phyloP scores from a whole-genome alignment of 2,888 invertebrate genomes.

The Exephanes ischioxanthus region DNA sequence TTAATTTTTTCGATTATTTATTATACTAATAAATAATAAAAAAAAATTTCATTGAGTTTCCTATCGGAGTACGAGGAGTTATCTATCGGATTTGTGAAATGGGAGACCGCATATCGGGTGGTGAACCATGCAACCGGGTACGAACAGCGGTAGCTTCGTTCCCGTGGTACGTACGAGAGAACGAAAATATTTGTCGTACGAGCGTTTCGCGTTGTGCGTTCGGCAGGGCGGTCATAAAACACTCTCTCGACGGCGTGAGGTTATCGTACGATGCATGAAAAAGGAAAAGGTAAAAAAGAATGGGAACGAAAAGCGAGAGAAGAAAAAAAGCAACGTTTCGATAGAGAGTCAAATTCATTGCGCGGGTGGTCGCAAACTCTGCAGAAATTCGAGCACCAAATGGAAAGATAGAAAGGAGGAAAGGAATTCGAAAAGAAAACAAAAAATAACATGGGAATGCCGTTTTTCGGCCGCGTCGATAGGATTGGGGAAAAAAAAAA shows the following conservation, averaged over 20 bases:
- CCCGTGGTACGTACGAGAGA: not conserved
- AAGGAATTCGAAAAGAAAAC: not conserved
- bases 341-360: conserved; percentile 37
- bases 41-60: not conserved
- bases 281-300: conserved; percentile 18
- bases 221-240: conserved; percentile 22
- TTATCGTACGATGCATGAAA: conserved; percentile 26
- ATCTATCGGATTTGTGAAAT: conserved; percentile 55
- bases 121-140: not conserved
- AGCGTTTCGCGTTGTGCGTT: conserved; percentile 57
- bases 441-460: not conserved
- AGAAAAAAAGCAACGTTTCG: conserved; percentile 5
- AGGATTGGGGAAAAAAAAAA: not conserved
- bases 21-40: not conserved
- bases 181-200: conserved; percentile 72
- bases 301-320: not conserved
- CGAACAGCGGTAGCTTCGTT: not conserved
- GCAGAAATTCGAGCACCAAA: conserved; percentile 22
- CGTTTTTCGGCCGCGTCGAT: not conserved
- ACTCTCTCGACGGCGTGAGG: conserved; percentile 14
- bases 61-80: not conserved
- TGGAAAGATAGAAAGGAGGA: not conserved
- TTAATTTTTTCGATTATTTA: not conserved
- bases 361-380: conserved; percentile 16
- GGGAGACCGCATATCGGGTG: conserved; percentile 69